Conservation (phyloP, 1,140 invertebrate genomes). For the Spodoptera frugiperda region DNA sequence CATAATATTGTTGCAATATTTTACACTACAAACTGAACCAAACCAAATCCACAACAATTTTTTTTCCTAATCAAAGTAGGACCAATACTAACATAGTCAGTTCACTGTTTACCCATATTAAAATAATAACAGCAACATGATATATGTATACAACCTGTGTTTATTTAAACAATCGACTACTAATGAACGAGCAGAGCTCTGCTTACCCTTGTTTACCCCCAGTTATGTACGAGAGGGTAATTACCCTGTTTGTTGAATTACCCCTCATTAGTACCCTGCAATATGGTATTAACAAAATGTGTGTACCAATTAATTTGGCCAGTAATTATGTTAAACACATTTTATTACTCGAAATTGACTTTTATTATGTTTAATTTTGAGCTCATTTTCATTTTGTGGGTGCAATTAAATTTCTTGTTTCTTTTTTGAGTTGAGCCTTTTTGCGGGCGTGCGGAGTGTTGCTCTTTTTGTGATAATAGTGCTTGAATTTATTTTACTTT, state of each 20-base stretch:
- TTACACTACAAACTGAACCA: no score
- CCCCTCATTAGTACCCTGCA: constrained; percentile 16
- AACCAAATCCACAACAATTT: no score
- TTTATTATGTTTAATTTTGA: background rate
- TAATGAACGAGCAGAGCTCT: constrained; percentile 28
- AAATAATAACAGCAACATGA: constrained; percentile 10
- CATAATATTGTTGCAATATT: no score
- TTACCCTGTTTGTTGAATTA: constrained; percentile 18
- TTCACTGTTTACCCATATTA: background rate
- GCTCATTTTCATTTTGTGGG: background rate
- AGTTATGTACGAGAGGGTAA: constrained; percentile 8
- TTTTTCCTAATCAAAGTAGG: no score
- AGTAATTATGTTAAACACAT: background rate
- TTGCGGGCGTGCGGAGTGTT: no score
- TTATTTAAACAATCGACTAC: constrained; percentile 35
- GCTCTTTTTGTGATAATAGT: no score
- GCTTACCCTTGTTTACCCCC: constrained; percentile 22
- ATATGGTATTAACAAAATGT: constrained; percentile 19
- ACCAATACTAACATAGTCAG: background rate
- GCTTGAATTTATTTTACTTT: no score
- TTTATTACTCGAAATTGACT: background rate
- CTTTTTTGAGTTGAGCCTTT: no score
- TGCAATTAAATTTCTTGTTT: no score
- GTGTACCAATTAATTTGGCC: background rate
- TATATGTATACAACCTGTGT: constrained; percentile 16